Conservation (phyloP, 2,797 vertebrate species). For the Threskiornis aethiopicus region DNA sequence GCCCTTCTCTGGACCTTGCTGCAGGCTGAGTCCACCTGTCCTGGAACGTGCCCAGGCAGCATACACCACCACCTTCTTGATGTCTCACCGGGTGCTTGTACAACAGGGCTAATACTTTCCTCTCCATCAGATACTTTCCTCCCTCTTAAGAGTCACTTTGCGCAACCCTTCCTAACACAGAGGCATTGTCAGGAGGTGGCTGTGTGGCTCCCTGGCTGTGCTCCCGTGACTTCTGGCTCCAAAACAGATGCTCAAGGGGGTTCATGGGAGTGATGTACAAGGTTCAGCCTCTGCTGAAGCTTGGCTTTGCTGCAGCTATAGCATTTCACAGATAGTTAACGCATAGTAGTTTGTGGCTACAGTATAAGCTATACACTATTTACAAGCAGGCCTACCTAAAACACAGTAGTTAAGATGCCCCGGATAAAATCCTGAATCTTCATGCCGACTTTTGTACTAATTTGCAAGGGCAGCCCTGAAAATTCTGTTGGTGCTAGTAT, state of each 20-base stretch:
- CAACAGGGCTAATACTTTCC: neutral
- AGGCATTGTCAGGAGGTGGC: neutral
- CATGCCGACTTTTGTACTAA: neutral
- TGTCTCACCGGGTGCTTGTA: neutral
- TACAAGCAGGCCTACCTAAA: neutral
- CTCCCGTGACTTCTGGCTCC: neutral
- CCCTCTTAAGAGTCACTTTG: neutral
- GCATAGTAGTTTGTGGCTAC: neutral
- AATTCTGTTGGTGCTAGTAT: neutral
- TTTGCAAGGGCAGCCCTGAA: neutral
- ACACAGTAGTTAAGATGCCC: neutral
- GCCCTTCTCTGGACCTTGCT: neutral
- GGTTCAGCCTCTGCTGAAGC: neutral
- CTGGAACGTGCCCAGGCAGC: neutral
- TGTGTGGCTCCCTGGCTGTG: neutral
- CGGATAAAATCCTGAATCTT: neutral
- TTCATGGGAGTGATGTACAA: neutral
- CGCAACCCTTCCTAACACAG: neutral
- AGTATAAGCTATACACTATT: neutral
- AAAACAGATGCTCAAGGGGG: fast-evolving
- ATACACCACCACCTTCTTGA: fast-evolving
- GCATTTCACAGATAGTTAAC: neutral
- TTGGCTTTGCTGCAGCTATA: neutral
- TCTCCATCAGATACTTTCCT: neutral
- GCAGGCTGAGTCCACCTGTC: neutral